These are phyloP conservation scores for Buathra laborator DNA, from an alignment of 2,888 invertebrate species.

Conservation along the genomic window DNA sequence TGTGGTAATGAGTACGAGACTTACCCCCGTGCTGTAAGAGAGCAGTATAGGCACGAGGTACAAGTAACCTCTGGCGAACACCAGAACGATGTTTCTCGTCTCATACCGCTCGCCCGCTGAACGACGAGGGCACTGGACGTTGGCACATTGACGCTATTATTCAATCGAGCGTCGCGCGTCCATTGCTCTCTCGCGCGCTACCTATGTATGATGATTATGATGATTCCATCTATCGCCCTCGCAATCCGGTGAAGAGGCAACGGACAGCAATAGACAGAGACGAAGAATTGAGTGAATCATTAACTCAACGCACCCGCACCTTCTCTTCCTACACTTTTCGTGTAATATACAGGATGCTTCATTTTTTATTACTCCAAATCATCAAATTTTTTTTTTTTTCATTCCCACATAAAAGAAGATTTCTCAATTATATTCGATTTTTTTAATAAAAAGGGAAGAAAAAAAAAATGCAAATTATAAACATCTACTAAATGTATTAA, in stretches of 20 bases:
- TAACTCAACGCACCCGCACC: constrained; percentile 47
- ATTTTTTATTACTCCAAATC: background rate
- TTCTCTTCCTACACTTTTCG: background rate
- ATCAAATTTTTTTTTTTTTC: background rate
- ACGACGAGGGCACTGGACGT: constrained; percentile 65
- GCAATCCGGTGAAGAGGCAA: constrained; percentile 55
- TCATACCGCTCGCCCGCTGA: constrained; percentile 23
- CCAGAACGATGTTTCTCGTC: background rate
- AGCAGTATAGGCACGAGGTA: background rate
- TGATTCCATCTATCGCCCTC: constrained; percentile 64
- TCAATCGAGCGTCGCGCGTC: constrained; percentile 66
- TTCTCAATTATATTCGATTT: too few relatives aligned
- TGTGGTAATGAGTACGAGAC: constrained; percentile 70
- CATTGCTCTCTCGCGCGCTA: constrained; percentile 55
- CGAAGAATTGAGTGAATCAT: constrained; percentile 65
- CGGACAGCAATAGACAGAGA: constrained; percentile 26
- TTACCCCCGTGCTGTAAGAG: constrained; percentile 39
- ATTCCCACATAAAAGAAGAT: background rate
- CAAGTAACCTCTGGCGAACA: background rate
- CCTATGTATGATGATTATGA: constrained; percentile 45
- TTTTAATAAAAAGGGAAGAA: background rate
- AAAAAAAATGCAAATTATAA: too few relatives aligned
- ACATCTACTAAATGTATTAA: too few relatives aligned
- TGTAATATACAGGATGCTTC: background rate
- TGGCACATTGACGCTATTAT: constrained; percentile 72